Percentiles rank a stretch among this genome's conserved stretches.
Evolutionary conservation across 2,113 vertebrate genomes (phyloP).

Genomic region (Siniperca knerii): DNA sequence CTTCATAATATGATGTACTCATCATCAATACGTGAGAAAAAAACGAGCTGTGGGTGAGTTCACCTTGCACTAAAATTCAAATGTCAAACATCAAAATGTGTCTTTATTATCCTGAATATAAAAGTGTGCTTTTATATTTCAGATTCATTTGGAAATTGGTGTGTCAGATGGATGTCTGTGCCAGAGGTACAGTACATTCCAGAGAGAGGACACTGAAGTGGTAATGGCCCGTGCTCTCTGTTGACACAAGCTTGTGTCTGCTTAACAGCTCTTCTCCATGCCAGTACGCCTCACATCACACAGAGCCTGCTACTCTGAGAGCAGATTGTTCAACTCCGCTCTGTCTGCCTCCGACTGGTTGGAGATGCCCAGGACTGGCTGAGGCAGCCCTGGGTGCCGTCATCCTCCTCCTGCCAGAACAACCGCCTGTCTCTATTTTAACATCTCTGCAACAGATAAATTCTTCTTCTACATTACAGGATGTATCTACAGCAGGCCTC

Average conservation of each 20-base stretch:
- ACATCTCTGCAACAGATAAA: background rate
- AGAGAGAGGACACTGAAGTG: constrained; percentile 8
- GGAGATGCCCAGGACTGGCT: constrained; percentile 42
- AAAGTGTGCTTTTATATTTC: background rate
- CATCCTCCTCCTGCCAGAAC: constrained; percentile 18
- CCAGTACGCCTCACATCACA: background rate
- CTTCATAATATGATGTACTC: background rate
- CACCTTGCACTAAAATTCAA: background rate
- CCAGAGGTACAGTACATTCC: constrained; percentile 21
- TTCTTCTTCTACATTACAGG: background rate
- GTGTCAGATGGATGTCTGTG: constrained; percentile 28
- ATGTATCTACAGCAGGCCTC: background rate
- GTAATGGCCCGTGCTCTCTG: constrained; percentile 39
- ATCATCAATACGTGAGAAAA: background rate
- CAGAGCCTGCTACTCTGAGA: constrained; percentile 13
- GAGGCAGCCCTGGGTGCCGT: constrained; percentile 14
- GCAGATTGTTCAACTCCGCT: constrained; percentile 7
- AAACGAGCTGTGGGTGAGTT: background rate
- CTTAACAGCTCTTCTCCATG: constrained; percentile 17
- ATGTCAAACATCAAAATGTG: background rate
- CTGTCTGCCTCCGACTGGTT: constrained; percentile 57
- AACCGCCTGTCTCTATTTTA: background rate
- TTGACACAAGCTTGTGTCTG: constrained; percentile 59
- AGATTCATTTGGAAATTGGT: background rate
- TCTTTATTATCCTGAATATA: background rate